phyloP scores from a whole-genome alignment of 2,797 vertebrate genomes.

The Dipus sagitta region DNA sequence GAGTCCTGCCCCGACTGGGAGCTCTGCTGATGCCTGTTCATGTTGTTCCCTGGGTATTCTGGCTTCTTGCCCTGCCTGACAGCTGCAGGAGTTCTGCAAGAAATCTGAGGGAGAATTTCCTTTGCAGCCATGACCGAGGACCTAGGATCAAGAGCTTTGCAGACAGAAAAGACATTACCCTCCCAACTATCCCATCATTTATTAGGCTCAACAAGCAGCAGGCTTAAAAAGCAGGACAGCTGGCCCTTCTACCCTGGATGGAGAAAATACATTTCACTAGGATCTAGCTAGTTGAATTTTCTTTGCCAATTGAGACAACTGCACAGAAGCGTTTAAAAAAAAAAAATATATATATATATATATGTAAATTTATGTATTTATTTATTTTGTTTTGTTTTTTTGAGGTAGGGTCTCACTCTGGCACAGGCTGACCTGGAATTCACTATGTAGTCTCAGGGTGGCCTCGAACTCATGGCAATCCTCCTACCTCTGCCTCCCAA shows the following conservation, averaged over 20 bases:
- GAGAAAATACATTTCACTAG: constrained; percentile 35
- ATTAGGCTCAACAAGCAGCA: constrained; percentile 72
- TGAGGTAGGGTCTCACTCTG: no score
- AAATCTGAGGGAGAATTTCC: constrained; percentile 79
- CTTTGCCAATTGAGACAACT: constrained; percentile 18
- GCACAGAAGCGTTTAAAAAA: constrained; percentile 45
- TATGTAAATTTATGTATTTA: no score
- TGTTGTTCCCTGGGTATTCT: constrained; percentile 45
- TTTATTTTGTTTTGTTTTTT: no score
- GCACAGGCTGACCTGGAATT: no score
- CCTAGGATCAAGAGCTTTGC: constrained; percentile 78
- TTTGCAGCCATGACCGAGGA: constrained; percentile 77
- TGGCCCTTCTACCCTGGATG: constrained; percentile 15
- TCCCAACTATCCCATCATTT: constrained; percentile 60
- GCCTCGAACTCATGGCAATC: no score
- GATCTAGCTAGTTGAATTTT: constrained; percentile 50
- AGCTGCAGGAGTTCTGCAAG: constrained; percentile 79
- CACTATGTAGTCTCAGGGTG: no score
- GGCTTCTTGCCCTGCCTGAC: constrained; percentile 75
- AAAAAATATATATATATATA: not conserved
- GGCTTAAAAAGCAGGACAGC: constrained; percentile 61
- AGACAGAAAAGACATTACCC: constrained; percentile 76
- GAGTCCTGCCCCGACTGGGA: constrained; percentile 68
- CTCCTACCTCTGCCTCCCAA: no score
- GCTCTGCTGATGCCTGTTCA: constrained; percentile 59